These are phyloP conservation scores for Tetheella fluctuosa DNA, from an alignment of 2,888 invertebrate species.

Conservation along the genomic window DNA sequence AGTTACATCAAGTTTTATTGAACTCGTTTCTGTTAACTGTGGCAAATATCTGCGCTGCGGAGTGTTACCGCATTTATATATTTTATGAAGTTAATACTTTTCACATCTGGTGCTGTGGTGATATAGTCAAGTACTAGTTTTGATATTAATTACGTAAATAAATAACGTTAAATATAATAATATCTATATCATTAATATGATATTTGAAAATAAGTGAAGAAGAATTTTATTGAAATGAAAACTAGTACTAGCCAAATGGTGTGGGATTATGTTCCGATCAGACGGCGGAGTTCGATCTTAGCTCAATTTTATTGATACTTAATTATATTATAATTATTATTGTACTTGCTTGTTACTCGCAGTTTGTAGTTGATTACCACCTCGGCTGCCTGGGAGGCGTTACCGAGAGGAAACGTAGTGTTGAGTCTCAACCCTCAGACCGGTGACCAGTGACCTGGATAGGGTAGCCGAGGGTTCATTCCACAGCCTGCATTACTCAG, in stretches of 20 bases:
- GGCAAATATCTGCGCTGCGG: no score
- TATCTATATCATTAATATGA: not conserved
- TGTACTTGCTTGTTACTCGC: conserved; percentile 74
- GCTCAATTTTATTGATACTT: conserved; percentile 81
- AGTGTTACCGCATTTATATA: not conserved
- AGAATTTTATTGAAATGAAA: not conserved
- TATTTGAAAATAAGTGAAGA: not conserved
- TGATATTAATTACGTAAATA: not conserved
- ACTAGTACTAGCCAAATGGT: conserved; percentile 24
- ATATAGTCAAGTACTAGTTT: not conserved
- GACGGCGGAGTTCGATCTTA: conserved; percentile 66
- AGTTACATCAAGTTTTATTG: not conserved
- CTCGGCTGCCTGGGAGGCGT: conserved; percentile 36
- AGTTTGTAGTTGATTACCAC: conserved; percentile 51
- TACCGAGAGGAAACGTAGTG: not conserved
- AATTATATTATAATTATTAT: conserved; percentile 60
- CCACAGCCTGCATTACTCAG: conserved; percentile 53
- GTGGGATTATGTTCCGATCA: conserved; percentile 37
- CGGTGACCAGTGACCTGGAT: no score
- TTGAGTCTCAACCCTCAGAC: not conserved
- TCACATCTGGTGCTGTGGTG: not conserved
- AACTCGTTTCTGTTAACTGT: not conserved
- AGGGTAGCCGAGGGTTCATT: conserved; percentile 29
- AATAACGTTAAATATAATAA: no score
- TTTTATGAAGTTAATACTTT: not conserved